Evolutionary conservation across 1,140 invertebrate species (phyloP).

Genomic region (Antheraea mylitta): DNA sequence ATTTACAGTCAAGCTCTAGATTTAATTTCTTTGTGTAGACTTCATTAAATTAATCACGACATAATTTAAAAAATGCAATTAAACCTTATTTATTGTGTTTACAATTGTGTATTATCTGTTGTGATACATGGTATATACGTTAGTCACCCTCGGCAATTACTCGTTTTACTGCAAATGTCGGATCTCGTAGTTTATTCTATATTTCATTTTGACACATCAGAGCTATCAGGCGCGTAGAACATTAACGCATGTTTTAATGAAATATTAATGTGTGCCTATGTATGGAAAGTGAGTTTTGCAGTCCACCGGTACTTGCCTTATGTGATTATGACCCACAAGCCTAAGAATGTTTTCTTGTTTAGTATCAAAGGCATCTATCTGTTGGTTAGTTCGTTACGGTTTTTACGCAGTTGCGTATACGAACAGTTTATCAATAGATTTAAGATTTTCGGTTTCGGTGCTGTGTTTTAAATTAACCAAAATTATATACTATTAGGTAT

Average conservation of each 20-base stretch:
- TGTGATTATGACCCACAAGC: slow-evolving; percentile 24
- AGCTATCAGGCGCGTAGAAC: slow-evolving; percentile 21
- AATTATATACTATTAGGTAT: no score
- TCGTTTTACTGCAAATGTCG: slow-evolving; percentile 47
- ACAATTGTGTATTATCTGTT: not conserved
- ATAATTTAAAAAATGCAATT: slow-evolving; percentile 2
- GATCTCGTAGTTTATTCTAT: slow-evolving; percentile 30
- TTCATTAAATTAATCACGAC: not conserved
- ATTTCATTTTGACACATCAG: slow-evolving; percentile 66
- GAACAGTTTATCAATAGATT: not conserved
- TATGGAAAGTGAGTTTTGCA: slow-evolving; percentile 30
- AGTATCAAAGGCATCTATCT: slow-evolving; percentile 12
- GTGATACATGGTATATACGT: slow-evolving; percentile 1
- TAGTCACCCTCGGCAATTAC: slow-evolving; percentile 30
- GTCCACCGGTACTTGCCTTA: slow-evolving; percentile 28
- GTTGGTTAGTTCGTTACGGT: not conserved
- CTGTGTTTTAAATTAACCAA: no score
- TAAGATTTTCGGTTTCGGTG: no score
- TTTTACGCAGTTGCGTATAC: not conserved
- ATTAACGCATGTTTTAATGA: slow-evolving; percentile 36
- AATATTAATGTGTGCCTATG: slow-evolving; percentile 45
- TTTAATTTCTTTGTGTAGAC: not conserved
- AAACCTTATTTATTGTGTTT: not conserved
- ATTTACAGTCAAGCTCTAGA: no score
- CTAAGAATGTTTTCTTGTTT: slow-evolving; percentile 23